Percentiles rank a stretch among this genome's conserved stretches.
phyloP scores from a whole-genome alignment of 2,797 vertebrate genomes.

The Catostomus latipinnis region DNA sequence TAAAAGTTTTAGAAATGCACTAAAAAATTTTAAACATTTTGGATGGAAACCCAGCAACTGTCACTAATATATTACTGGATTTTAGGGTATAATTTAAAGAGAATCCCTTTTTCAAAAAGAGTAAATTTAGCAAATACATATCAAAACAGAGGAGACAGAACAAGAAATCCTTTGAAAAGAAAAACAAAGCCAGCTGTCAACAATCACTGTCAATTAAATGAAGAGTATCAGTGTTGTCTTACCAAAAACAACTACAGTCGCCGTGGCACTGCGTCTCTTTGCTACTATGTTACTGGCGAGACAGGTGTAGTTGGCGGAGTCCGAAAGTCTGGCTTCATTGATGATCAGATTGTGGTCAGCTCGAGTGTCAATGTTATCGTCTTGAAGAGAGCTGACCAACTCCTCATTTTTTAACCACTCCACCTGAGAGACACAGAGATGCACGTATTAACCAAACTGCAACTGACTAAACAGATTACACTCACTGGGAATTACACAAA shows the following conservation, averaged over 20 bases:
- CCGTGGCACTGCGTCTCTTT: constrained; percentile 89
- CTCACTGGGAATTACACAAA: too few species aligned
- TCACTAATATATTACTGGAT: too few species aligned
- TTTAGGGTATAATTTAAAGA: too few species aligned
- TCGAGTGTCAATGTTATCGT: constrained; percentile 92
- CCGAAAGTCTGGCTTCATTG: constrained; percentile 89
- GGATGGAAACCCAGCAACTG: too few species aligned
- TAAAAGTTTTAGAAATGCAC: too few species aligned
- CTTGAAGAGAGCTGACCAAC: constrained; percentile 81
- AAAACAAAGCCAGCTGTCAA: too few species aligned
- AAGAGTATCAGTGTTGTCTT: constrained; percentile 57
- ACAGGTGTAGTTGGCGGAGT: constrained; percentile 97
- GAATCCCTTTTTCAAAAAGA: too few species aligned
- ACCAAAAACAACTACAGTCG: constrained; percentile 93
- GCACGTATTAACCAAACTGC: constrained; percentile 4
- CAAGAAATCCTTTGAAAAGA: too few species aligned
- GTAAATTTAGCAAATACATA: too few species aligned
- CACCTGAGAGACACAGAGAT: constrained; percentile 77
- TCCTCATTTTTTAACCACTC: constrained; percentile 98
- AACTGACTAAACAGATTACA: too few species aligned
- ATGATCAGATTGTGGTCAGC: constrained; percentile 97
- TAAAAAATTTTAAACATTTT: too few species aligned
- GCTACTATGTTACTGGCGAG: constrained; percentile 95
- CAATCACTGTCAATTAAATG: not conserved
- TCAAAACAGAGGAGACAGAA: too few species aligned